A percentile compares a stretch with the other conserved stretches of the same genome.
These are phyloP conservation scores for Himalopsyche kuldschensis DNA, from an alignment of 2,888 invertebrate genomes.

Conservation along the genomic window DNA sequence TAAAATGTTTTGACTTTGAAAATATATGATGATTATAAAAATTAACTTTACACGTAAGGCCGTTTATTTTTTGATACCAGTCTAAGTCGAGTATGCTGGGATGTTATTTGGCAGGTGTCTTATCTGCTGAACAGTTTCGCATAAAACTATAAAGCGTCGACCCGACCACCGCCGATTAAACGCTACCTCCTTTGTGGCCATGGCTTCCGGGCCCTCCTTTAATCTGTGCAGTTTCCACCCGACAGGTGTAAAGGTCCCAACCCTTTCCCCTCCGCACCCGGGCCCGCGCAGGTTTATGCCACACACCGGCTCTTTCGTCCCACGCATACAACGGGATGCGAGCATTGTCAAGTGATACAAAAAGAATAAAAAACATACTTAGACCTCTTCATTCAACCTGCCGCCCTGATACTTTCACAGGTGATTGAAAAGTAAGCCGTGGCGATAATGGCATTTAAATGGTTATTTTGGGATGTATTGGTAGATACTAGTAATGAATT, in stretches of 20 bases:
- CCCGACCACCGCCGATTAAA: not conserved
- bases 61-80: not conserved
- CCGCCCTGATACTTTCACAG: not conserved
- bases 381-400: not conserved
- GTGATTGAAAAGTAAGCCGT: not conserved
- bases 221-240: not conserved
- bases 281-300: not conserved
- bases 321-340: not conserved
- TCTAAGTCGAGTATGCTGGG: not conserved
- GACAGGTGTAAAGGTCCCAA: not conserved
- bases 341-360: not conserved
- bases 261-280: not conserved
- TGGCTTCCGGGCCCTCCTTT: not conserved
- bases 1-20: too few relatives aligned
- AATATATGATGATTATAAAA: too few relatives aligned
- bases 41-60: too few relatives aligned
- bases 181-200: not conserved
- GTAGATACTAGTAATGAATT: not conserved
- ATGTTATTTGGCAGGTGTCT: not conserved
- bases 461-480: not conserved
- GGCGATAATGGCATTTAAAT: not conserved
- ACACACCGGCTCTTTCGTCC: not conserved
- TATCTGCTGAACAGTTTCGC: not conserved
- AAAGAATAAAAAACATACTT: not conserved
- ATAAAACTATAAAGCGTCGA: not conserved